Evolutionary conservation across 1,140 invertebrate genomes (phyloP), one percentile per base, ranked within the genome.

Genomic region (Olivierus martensii): DNA sequence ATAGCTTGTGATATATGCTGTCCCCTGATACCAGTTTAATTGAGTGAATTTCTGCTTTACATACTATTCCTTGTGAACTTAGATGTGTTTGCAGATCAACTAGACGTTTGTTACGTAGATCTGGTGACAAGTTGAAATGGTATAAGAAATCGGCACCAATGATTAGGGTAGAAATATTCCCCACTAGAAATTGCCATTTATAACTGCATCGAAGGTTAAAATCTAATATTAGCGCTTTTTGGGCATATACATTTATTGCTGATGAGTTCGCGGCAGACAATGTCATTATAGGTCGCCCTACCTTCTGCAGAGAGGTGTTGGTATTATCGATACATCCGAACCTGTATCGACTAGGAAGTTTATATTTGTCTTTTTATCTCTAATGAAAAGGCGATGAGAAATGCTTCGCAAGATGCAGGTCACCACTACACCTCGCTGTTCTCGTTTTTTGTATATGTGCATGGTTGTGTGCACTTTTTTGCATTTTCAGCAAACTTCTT

Each of bases 271-370:
- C n/a, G n/a, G n/a, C n/a, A n/a, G n/a, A n/a, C n/a, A n/a, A n/a
- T n/a, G n/a, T n/a, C n/a, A n/a, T 9, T 7, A 28, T 36, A 11
- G 28, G 18, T 12, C 11, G 17, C 12, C 10, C 14, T 14, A 14
- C 10, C 10, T 43, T 41, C 6, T 56, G 10, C 19, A 21, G 9
- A 14, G 7, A 14, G 14, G 39, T 19, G 51, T 19, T n/a, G 55
- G 49, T 3, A 54, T 35, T 3, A 56, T 34, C 14, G 35, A 55
- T 34, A 22, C 15, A 19, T 58, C 54, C 1, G 15, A 12, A 18
- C 56, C 56, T 11, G 53, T 55, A 35, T 58, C 56, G 3, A 58
- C 34, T 41, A 58, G 43, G 44, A 57, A 57, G 6, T 7, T 39
- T 17, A 49, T 10, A 21, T 46, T 46, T 3, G 34, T 45, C 4